Percentiles rank a stretch among this genome's conserved stretches.
These are phyloP conservation scores for Cheilosia urbana DNA, from an alignment of 2,888 invertebrate species.

Conservation along the genomic window DNA sequence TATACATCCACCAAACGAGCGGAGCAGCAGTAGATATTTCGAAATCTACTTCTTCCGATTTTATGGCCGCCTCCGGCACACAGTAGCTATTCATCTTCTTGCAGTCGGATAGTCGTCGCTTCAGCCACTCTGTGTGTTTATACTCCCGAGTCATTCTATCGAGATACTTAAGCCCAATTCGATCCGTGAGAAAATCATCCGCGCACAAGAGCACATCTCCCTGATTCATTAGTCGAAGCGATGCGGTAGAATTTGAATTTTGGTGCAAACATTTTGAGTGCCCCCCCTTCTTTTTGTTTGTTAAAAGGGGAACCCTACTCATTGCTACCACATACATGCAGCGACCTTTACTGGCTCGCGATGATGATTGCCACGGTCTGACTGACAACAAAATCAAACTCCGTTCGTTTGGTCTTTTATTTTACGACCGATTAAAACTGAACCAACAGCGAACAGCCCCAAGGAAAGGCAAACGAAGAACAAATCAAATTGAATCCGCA, in stretches of 20 bases:
- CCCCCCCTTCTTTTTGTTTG: constrained; percentile 3
- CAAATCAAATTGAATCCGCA: constrained; percentile 61
- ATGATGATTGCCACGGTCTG: constrained; percentile 63
- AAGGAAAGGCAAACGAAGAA: constrained; percentile 33
- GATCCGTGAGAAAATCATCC: constrained; percentile 74
- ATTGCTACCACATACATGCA: background rate
- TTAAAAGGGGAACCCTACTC: constrained; percentile 22
- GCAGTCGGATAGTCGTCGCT: constrained; percentile 42
- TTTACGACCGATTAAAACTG: constrained; percentile 65
- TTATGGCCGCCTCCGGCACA: constrained; percentile 19
- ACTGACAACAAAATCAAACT: constrained; percentile 72
- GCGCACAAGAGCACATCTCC: constrained; percentile 10
- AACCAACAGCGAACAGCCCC: background rate
- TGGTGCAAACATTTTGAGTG: constrained; percentile 65
- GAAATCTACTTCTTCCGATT: constrained; percentile 57
- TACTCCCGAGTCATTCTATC: constrained; percentile 56
- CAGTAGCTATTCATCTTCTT: constrained; percentile 72
- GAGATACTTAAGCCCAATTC: constrained; percentile 64
- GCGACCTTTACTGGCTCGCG: constrained; percentile 63
- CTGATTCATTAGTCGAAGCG: constrained; percentile 70
- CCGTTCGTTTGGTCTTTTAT: constrained; percentile 5
- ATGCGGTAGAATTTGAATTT: constrained; percentile 69
- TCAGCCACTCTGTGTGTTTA: constrained; percentile 7
- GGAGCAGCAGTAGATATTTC: constrained; percentile 49
- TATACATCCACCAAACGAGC: background rate